A percentile compares a stretch with the other conserved stretches of the same genome.
Conservation (phyloP, 2,113 vertebrate species). For the Andinoacara biseriatus region DNA sequence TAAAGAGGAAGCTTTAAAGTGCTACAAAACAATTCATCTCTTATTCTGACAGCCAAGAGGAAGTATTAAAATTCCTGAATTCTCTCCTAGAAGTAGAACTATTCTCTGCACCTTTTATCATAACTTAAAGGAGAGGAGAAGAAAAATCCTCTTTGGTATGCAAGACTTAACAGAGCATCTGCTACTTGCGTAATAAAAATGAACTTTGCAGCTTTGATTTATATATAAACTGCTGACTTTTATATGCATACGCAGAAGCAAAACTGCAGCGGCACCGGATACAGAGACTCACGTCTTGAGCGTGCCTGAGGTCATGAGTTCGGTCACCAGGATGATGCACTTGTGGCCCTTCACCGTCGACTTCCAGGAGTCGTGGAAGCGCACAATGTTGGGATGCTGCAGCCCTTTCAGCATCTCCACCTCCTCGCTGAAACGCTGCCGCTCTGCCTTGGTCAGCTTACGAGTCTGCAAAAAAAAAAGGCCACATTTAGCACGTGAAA, state of each 20-base stretch:
- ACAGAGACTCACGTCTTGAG: conserved; percentile 91
- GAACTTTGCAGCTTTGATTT: neutral
- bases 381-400: conserved; percentile 98
- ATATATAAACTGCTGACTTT: neutral
- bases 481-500: neutral
- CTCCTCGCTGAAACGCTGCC: conserved; percentile 96
- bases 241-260: neutral
- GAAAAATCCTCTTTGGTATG: neutral
- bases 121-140: conserved; percentile 8
- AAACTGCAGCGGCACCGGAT: neutral
- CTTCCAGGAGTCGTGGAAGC: conserved; percentile 99
- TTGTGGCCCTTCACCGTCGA: conserved; percentile 91
- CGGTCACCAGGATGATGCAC: conserved; percentile 95
- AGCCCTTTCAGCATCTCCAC: conserved; percentile 98
- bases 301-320: conserved; percentile 98
- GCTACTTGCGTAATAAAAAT: neutral
- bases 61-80: conserved; percentile 36
- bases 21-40: neutral
- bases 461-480: conserved; percentile 80
- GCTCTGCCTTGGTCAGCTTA: conserved; percentile 92
- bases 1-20: conserved; percentile 24
- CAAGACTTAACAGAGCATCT: neutral
- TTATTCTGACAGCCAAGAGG: conserved; percentile 42
- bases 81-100: neutral
- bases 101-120: neutral